Conservation (phyloP, 1,140 invertebrate genomes). For the Dinothrombium tinctorium region DNA sequence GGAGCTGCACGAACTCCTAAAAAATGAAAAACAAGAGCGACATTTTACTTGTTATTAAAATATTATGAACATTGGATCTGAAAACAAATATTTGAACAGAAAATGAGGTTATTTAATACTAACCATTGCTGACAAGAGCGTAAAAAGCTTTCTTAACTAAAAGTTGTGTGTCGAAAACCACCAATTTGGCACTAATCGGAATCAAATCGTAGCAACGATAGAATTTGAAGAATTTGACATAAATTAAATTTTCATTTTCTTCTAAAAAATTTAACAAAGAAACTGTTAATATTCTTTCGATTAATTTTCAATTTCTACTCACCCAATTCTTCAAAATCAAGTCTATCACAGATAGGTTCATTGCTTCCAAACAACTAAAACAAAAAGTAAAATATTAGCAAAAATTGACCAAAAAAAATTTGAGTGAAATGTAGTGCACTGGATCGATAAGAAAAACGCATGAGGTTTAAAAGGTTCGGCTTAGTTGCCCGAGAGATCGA, state of each 20-base stretch:
- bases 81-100: constrained; percentile 5
- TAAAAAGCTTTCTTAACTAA: constrained; percentile 84
- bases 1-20: constrained; percentile 82
- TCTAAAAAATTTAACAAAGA: too few relatives aligned
- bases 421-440: too few relatives aligned
- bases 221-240: constrained; percentile 86
- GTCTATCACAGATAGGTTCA: constrained; percentile 3
- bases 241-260: constrained; percentile 82
- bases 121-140: constrained; percentile 91
- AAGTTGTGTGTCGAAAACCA: constrained; percentile 97
- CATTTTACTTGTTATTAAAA: not conserved
- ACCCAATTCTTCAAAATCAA: constrained; percentile 3
- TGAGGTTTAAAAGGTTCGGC: too few relatives aligned
- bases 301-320: too few relatives aligned
- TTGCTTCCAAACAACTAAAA: not conserved
- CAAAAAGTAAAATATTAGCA: too few relatives aligned
- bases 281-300: too few relatives aligned
- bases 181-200: constrained; percentile 92
- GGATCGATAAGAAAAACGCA: too few relatives aligned
- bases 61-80: not conserved
- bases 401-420: too few relatives aligned
- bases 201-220: constrained; percentile 81
- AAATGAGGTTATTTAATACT: constrained; percentile 17
- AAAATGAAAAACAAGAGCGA: constrained; percentile 1
- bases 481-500: too few relatives aligned